A percentile compares a stretch with the other conserved stretches of the same genome.
Evolutionary conservation across 2,888 invertebrate species (phyloP).

Genomic region (Anthoptus insignis): DNA sequence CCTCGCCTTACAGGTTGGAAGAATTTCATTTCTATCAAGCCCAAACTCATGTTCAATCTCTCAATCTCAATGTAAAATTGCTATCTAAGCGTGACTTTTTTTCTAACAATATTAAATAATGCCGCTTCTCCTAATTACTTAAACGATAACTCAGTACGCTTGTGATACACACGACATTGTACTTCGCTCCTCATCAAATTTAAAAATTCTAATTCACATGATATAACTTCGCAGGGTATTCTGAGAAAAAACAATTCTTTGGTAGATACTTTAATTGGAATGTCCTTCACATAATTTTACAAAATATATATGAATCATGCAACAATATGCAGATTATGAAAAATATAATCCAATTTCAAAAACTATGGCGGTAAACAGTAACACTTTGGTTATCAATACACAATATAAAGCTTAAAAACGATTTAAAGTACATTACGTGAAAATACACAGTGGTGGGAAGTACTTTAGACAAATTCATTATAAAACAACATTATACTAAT

Average conservation of each 20-base stretch:
- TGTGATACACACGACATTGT: too few species aligned
- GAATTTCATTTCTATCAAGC: too few species aligned
- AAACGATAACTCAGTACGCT: too few species aligned
- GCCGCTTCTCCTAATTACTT: too few species aligned
- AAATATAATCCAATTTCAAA: slow-evolving; percentile 44
- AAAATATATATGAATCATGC: slow-evolving; percentile 64
- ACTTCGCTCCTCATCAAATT: too few species aligned
- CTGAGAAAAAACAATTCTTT: slow-evolving; percentile 56
- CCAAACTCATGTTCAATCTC: too few species aligned
- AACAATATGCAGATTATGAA: slow-evolving; percentile 56
- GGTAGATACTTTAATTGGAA: slow-evolving; percentile 81
- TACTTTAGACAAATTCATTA: slow-evolving; percentile 42
- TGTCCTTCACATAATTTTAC: slow-evolving; percentile 72
- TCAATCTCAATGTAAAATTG: too few species aligned
- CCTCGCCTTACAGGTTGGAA: too few species aligned
- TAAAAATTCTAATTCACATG: too few species aligned
- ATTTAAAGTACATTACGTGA: slow-evolving; percentile 50
- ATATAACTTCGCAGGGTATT: too few species aligned
- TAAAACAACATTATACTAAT: slow-evolving; percentile 41
- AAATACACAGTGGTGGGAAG: slow-evolving; percentile 55
- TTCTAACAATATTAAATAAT: too few species aligned
- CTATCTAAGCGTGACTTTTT: too few species aligned
- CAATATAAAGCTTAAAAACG: slow-evolving; percentile 47
- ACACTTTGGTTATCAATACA: slow-evolving; percentile 48
- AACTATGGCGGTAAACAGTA: slow-evolving; percentile 65